Base-by-base conservation (phyloP, 2,797 vertebrate genomes). In the Tinamus major region DNA sequence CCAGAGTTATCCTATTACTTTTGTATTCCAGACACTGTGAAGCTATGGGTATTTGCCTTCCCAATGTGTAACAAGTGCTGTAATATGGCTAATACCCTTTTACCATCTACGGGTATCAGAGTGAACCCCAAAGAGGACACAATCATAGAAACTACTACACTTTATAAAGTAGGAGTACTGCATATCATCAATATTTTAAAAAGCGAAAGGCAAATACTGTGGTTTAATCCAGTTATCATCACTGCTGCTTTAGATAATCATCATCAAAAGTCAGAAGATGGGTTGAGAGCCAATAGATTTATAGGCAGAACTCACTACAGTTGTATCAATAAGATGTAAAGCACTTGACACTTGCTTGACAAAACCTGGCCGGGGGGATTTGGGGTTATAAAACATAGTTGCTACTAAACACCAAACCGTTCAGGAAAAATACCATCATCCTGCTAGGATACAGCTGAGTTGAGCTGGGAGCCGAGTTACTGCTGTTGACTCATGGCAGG, bases 231-330 rank as follows among this genome's bases (percentile, higher is more conserved):
- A 68, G 48, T 49, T 49, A 20, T 21, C 94, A 93, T 89, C 92
- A 59, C 55, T 55, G 79, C 82, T 4, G 3, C 94, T 95, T 92
- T 92, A 95, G 89, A 64, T 68, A 92, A 90, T 46, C 11, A 1
- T 78, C 95, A 75, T 72, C 13, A 67, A 74, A 46, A 72, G 90
- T 44, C 81, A 92, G 68, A 79, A 87, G 4, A 42, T 23, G 69
- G 93, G 85, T 94, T 84, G 55, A 95, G 94, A 91, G 91, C 85
- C 76, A 51, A 80, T 78, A 90, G 93, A 96, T 95, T 93, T 94
- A 96, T 67, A 64, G 85, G 83, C 87, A 89, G 72, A 93, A 87
- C 86, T 19, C 92, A 85, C 87, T 89, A 33, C 1, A 8, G 78
- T 91, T 72, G 79, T 35, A 90, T 75, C 80, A 72, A 1, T 46